Conservation (phyloP, 2,113 vertebrate species). For the Sisor rabdophorus region DNA sequence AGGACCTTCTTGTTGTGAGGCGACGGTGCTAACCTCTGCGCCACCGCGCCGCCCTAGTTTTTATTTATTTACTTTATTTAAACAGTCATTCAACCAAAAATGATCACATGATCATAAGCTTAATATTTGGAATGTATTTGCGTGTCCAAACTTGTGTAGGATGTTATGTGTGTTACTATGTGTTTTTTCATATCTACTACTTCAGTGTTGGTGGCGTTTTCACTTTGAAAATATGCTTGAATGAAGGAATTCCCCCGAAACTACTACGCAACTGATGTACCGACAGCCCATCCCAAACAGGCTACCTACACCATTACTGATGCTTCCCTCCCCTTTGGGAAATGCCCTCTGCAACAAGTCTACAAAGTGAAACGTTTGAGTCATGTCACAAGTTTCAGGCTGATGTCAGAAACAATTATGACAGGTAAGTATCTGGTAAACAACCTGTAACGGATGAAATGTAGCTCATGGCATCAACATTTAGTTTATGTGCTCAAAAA, state of each 20-base stretch:
- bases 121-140: neutral
- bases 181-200: neutral
- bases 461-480: neutral
- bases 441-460: neutral
- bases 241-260: neutral
- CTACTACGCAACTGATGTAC: neutral
- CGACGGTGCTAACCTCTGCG: no score
- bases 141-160: neutral
- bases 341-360: neutral
- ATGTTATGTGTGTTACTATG: neutral
- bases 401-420: constrained; percentile 14
- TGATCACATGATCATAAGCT: no score
- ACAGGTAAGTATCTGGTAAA: constrained; percentile 9
- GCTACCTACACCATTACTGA: neutral
- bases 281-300: neutral
- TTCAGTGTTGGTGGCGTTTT: neutral
- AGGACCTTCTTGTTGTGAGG: no score
- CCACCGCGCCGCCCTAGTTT: neutral
- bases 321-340: neutral
- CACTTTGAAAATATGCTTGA: neutral
- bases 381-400: constrained; percentile 35
- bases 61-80: neutral
- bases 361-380: constrained; percentile 20
- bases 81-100: neutral
- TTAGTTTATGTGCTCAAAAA: neutral